Base-by-base conservation (phyloP, 2,888 invertebrate species). In the Sesamia inferens region DNA sequence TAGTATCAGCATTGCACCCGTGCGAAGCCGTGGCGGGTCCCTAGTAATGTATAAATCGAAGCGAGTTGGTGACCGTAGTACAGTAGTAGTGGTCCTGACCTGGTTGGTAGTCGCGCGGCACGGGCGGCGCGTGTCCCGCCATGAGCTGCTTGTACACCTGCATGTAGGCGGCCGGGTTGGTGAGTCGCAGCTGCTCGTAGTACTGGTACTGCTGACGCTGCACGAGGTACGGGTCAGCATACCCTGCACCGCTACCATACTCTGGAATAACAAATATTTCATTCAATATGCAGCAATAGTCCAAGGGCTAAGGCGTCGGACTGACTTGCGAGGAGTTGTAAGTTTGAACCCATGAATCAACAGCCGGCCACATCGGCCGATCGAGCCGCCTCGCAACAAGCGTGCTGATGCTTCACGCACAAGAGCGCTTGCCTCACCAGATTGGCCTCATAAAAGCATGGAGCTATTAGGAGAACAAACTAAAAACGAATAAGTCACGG, bases 131-230 rank as follows among this genome's bases (percentile, higher is more conserved):
- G 76, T 86, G 91, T 61, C 92, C 96, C n/a, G 94, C 93, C 92
- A 97, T 97, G 89, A 98, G 97, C 91, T 97, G 98, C 88, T 97
- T 97, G 95, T 98, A 98, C 96, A 98, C 97, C 89, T 97, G 97
- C 81, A 98, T 97, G 94, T 98, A 98, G 42, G 97, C 98, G 88
- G 97, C 97, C 39, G 98, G 98, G 96, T 98, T 97, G 64, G 97
- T 97, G 75, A 97, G 96, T 7, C 98, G 97, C 91, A 98, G 95
- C 91, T 98, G 98, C 93, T 98, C 98, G 91, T 98, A 97, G 95
- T 98, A 98, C 89, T 97, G 97, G 93, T 97, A 97, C 90, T 97
- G 97, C 85, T 97, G 97, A 64, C 97, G 96, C 92, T 97, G 97
- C 81, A 96, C 95, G 91, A 93, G 93, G 94, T 97, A 97, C 72